These are phyloP conservation scores for Danio jaintianensis DNA, from an alignment of 2,797 vertebrate genomes.

Conservation along the genomic window DNA sequence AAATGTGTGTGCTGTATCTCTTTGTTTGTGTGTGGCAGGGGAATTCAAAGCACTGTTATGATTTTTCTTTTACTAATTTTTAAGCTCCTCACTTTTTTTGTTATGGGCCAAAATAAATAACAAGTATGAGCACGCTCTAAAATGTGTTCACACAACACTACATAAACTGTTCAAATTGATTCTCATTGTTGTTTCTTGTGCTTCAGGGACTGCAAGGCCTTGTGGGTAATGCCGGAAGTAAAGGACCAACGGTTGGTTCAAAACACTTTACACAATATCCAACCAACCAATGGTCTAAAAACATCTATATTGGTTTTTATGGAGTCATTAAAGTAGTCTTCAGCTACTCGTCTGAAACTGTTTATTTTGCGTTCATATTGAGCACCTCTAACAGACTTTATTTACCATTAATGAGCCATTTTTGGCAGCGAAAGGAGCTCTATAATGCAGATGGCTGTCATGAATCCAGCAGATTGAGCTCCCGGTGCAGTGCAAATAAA, in stretches of 20 bases:
- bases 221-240: slow-evolving; percentile 74
- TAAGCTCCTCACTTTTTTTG: no score
- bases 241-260: slow-evolving; percentile 78
- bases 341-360: background rate
- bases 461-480: slow-evolving; percentile 23
- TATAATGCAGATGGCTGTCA: slow-evolving; percentile 16
- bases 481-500: slow-evolving; percentile 50
- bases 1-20: no score
- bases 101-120: no score
- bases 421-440: slow-evolving; percentile 5
- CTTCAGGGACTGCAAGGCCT: slow-evolving; percentile 80
- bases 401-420: background rate
- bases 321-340: background rate
- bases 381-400: slow-evolving; percentile 18
- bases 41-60: no score
- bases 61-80: no score
- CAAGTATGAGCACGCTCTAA: no score
- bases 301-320: background rate
- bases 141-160: background rate
- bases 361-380: slow-evolving; percentile 3
- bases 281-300: slow-evolving; percentile 2
- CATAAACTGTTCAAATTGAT: background rate
- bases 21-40: no score
- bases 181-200: slow-evolving; percentile 40
- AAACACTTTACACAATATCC: background rate